These are phyloP conservation scores for Nyctalus aviator DNA, from an alignment of 2,797 vertebrate genomes.

Conservation along the genomic window DNA sequence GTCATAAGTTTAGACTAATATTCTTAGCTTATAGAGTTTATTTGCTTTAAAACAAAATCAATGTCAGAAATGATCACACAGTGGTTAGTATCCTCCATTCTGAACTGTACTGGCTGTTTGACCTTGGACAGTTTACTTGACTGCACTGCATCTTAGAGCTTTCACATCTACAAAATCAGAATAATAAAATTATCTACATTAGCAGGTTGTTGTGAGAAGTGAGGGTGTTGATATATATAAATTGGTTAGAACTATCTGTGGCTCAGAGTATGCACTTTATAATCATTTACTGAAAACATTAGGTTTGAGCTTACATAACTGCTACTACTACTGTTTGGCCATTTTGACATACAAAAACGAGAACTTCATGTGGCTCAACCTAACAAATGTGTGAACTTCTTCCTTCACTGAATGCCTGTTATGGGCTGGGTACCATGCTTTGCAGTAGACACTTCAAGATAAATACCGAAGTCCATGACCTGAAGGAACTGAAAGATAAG, in stretches of 20 bases:
- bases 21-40: not conserved
- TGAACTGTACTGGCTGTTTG: not conserved
- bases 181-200: not conserved
- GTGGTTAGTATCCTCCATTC: not conserved
- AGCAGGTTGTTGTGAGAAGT: not conserved
- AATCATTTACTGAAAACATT: conserved; percentile 23
- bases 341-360: not conserved
- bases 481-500: not conserved
- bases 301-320: not conserved
- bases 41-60: not conserved
- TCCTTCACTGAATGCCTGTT: not conserved
- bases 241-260: not conserved
- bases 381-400: not conserved
- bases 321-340: not conserved
- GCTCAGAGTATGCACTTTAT: not conserved
- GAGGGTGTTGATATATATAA: not conserved
- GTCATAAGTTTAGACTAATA: not conserved
- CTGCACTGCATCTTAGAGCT: conserved; percentile 20
- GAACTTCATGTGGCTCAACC: not conserved
- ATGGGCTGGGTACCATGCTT: not conserved
- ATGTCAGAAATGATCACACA: not conserved
- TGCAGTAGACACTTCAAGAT: not conserved
- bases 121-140: not conserved
- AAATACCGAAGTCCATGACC: not conserved
- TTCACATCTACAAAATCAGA: not conserved